Evolutionary conservation across 2,888 invertebrate genomes (phyloP), one percentile per base, ranked within the genome.

Genomic region (Lordiphosa andalusiaca): DNA sequence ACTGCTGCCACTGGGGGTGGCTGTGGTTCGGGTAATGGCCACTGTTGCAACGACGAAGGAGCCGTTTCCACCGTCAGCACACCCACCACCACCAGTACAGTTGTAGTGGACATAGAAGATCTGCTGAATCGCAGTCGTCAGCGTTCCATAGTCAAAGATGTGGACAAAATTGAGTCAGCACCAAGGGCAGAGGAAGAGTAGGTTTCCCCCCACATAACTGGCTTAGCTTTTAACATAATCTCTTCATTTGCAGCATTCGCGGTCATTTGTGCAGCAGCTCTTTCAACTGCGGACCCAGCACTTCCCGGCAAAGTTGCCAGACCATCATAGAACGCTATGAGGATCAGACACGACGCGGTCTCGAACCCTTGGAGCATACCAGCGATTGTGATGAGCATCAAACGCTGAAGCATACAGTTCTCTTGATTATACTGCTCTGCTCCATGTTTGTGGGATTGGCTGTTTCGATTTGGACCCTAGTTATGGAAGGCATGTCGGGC

Each of bases 371-470:
- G 51, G 92, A 92, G 71, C 91, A 90, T 54, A 91, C 91, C 40
- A 89, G 89, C 21, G 91, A 91, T 65, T 88, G 89, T 10, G 92
- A 92, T 57, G 92, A 93, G 75, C 93, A 92, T 4, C 96, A 96
- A 87, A 92, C 94, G 66, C 90, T 96, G 66, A 92, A 94, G 65
- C 97, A 98, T 87, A 93, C 95, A 30, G 94, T 96, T 25, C 91
- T 98, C 42, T 90, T 97, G 51, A 93, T 98, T 57, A 90, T 95
- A 16, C 91, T 97, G 65, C 91, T 94, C 52, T 93, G 95, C 72
- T 95, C 95, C 39, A 97, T 97, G 95, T 96, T 97, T 90, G 94
- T 97, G 86, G 95, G 96, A 19, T 90, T 98, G 68, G 94, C 96
- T 0, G 92, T 95, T 64, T 94, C 95, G 1, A 92, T 94, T 21